Conservation (phyloP, 2,888 invertebrate genomes). For the Patella caerulea region DNA sequence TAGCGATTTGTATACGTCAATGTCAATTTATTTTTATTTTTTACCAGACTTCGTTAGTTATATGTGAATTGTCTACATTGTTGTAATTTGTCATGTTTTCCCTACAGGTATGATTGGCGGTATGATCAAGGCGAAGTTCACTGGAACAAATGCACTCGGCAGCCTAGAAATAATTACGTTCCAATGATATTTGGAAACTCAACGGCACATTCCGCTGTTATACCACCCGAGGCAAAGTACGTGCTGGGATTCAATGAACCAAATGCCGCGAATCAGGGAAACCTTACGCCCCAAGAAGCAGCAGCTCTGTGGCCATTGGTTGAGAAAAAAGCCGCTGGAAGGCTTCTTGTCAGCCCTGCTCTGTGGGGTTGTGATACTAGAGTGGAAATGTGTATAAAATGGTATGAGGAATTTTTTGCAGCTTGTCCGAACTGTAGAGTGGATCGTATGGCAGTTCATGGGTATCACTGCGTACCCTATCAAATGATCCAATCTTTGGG, state of each 20-base stretch:
- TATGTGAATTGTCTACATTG: no score
- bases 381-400: conserved; percentile 2
- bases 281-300: conserved; percentile 41
- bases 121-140: conserved; percentile 24
- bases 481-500: conserved; percentile 14
- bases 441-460: conserved; percentile 18
- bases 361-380: conserved; percentile 2
- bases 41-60: conserved; percentile 20
- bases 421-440: conserved; percentile 11
- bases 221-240: conserved; percentile 32
- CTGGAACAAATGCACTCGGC: conserved; percentile 21
- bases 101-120: conserved; percentile 35
- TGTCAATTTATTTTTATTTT: no score
- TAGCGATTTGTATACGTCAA: no score
- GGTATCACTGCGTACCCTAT: conserved; percentile 13
- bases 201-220: not conserved
- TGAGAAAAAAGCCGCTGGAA: conserved; percentile 23
- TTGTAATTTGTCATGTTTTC: not conserved
- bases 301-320: conserved; percentile 44
- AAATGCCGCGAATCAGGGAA: conserved; percentile 42
- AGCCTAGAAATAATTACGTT: conserved; percentile 30
- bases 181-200: conserved; percentile 48
- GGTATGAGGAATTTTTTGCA: conserved; percentile 15
- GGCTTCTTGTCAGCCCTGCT: conserved; percentile 13
- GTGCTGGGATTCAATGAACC: conserved; percentile 53